Evolutionary conservation across 2,888 invertebrate species (phyloP).

Genomic region (Rhorus exstirpatorius): DNA sequence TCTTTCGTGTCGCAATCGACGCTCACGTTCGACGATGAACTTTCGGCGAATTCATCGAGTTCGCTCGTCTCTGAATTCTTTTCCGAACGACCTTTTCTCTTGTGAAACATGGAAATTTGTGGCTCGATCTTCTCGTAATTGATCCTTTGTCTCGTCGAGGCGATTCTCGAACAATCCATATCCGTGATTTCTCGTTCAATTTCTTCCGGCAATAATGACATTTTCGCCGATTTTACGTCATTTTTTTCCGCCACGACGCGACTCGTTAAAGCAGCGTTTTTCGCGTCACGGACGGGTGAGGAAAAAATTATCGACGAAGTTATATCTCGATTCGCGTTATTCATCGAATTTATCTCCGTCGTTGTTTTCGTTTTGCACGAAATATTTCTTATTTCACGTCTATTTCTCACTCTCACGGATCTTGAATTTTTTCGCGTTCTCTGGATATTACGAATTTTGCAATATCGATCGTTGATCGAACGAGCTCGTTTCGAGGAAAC

Average conservation of each 20-base stretch:
- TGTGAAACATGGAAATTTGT: background rate
- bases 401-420: constrained; percentile 1
- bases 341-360: background rate
- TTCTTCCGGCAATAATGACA: background rate
- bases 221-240: background rate
- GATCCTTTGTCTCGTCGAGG: background rate
- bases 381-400: background rate
- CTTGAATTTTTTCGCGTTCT: background rate
- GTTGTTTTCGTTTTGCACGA: background rate
- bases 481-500: constrained; percentile 3
- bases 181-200: background rate
- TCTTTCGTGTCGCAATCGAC: background rate
- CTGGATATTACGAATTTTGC: constrained; percentile 1
- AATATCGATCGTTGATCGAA: background rate
- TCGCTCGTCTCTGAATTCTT: constrained; percentile 12
- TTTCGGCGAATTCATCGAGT: background rate
- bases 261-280: background rate
- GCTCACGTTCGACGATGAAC: background rate
- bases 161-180: background rate
- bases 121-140: background rate
- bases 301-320: background rate
- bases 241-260: background rate
- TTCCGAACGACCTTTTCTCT: constrained; percentile 8
- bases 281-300: background rate
- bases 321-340: background rate